Base-by-base conservation (phyloP, 2,113 vertebrate species). In the Corythornis vintsioides region DNA sequence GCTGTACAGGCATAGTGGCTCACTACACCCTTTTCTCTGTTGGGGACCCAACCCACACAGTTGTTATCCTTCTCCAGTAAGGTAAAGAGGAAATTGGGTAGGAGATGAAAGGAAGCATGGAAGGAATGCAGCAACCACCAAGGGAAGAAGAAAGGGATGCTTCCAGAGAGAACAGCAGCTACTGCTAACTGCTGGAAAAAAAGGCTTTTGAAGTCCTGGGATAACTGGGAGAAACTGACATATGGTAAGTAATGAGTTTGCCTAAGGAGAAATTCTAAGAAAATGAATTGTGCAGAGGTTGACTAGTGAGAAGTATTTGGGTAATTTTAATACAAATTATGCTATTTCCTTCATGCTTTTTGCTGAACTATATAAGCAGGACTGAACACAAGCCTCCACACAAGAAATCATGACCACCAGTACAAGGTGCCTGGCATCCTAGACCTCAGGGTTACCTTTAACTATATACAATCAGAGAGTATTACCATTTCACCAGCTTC, bases 31-130 rank as follows among this genome's bases (percentile, higher is more conserved):
- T 16, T 60, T 90, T 33, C 15, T 74, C 40, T 3, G 3, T 13
- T 0, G 2, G 6, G 1, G 11, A 21, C 25, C 25, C 38, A 66
- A 1, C 8, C 8, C 13, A 69, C 24, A 45, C 0, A 1, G 21
- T 38, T 48, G 0, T 48, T 50, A 52, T 18, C 6, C 3, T 92
- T 8, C 33, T 80, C 25, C 63, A 71, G 10, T 35, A 59, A 60
- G 17, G 60, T 59, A 60, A 75, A 40, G 42, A 86, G 22, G 57
- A 89, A 57, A 60, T 2, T 40, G 29, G 13, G 40, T 50, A 79
- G 26, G 18, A 69, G 31, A 80, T n/a, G 9, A 76, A 89, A 75
- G 42, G 10, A 63, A 7, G 7, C 83, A 76, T 11, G 26, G 22
- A 73, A 7, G 9, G 10, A 11, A 43, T 9, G n/a, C 29, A 65